A percentile compares a stretch with the other conserved stretches of the same genome.
Conservation (phyloP, 2,113 vertebrate genomes). For the Psammodynastes pulverulentus region DNA sequence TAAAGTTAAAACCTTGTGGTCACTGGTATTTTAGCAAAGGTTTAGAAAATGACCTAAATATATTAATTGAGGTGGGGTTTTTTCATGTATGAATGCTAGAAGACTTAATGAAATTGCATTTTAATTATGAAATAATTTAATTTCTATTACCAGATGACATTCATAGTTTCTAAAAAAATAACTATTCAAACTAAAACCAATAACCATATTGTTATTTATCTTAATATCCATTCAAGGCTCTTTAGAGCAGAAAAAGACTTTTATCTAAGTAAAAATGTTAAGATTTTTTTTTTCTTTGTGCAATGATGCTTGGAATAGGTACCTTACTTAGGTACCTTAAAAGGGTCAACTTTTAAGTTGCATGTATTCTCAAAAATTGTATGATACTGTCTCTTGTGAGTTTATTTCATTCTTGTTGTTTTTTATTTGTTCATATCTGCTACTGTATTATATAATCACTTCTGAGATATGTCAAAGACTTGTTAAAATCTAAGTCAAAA, state of each 20-base stretch:
- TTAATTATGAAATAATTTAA: not conserved
- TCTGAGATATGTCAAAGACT: not conserved
- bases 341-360: not conserved
- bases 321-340: not conserved
- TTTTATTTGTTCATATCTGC: not conserved
- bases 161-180: not conserved
- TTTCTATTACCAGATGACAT: not conserved
- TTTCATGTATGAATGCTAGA: not conserved
- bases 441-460: not conserved
- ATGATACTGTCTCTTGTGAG: not conserved
- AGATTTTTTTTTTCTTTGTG: not conserved
- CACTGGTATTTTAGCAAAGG: not conserved
- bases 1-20: not conserved
- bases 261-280: not conserved
- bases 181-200: not conserved
- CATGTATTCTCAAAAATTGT: not conserved
- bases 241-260: not conserved
- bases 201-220: not conserved
- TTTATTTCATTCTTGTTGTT: not conserved
- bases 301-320: not conserved
- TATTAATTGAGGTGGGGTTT: not conserved
- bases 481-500: not conserved
- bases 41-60: not conserved
- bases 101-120: not conserved
- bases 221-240: not conserved